Evolutionary conservation across 2,888 invertebrate species (phyloP).

Genomic region (Drosophila pegasa): DNA sequence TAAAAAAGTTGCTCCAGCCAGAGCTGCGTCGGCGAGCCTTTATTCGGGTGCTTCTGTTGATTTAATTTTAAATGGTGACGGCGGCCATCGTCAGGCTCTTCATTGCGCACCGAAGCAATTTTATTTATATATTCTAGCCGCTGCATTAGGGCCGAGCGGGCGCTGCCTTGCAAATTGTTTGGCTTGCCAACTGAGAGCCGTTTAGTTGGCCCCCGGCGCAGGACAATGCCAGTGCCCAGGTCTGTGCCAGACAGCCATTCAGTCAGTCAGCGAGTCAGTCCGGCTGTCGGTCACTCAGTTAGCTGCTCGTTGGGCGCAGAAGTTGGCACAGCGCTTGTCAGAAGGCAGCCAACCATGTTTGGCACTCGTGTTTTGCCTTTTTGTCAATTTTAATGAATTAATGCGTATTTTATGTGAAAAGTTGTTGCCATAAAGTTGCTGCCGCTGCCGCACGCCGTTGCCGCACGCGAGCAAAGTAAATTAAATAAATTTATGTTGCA

Average conservation of each 20-base stretch:
- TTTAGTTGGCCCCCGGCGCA: constrained; percentile 70
- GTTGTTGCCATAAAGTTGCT: constrained; percentile 52
- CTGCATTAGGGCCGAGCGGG: constrained; percentile 7
- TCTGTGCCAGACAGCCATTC: constrained; percentile 31
- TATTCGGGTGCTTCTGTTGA: constrained; percentile 70
- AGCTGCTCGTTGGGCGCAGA: constrained; percentile 37
- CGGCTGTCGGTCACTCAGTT: constrained; percentile 29
- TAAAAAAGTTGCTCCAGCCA: constrained; percentile 70
- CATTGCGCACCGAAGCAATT: constrained; percentile 64
- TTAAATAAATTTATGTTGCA: constrained; percentile 73
- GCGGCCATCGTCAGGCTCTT: constrained; percentile 60
- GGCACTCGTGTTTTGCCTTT: constrained; percentile 75
- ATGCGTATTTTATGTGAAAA: constrained; percentile 80
- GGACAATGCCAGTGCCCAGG: constrained; percentile 53
- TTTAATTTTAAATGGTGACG: constrained; percentile 82
- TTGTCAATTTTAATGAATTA: constrained; percentile 81
- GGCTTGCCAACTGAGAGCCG: constrained; percentile 68
- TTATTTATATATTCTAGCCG: constrained; percentile 67
- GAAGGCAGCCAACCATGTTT: constrained; percentile 61
- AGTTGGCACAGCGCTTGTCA: constrained; percentile 52
- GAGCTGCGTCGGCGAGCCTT: constrained; percentile 11
- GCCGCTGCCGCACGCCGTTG: too few relatives aligned
- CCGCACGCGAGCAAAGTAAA: constrained; percentile 69
- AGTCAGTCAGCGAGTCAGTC: constrained; percentile 31
- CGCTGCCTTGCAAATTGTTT: constrained; percentile 64